phyloP scores from a whole-genome alignment of 2,797 vertebrate genomes.

The Fundulus diaphanus region DNA sequence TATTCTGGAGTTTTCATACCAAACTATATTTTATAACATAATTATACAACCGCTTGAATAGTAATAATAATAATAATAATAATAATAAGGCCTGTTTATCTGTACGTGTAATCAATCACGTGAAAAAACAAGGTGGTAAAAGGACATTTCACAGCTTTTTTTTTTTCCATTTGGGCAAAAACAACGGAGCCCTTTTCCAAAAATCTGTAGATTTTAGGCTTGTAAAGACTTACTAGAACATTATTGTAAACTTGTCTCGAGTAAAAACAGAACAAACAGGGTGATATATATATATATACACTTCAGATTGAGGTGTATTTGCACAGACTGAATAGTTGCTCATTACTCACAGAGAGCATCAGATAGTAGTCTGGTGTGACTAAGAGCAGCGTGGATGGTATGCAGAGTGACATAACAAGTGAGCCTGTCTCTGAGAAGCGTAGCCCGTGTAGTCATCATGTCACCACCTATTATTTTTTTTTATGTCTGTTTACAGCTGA shows the following conservation, averaged over 20 bases:
- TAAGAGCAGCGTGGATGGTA: conserved; percentile 21
- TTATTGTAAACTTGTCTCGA: not conserved
- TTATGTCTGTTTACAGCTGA: conserved; percentile 3
- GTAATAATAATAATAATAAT: too few relatives aligned
- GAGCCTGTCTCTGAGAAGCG: not conserved
- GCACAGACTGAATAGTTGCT: conserved; percentile 9
- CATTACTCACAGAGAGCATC: conserved; percentile 33
- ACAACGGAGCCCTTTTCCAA: not conserved
- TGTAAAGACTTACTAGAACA: too few relatives aligned
- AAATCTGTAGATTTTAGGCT: not conserved
- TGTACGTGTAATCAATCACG: too few relatives aligned
- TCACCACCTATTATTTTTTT: not conserved
- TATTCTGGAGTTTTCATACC: not conserved
- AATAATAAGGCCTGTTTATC: too few relatives aligned
- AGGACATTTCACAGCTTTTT: not conserved
- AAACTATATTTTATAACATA: not conserved
- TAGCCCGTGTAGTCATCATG: not conserved
- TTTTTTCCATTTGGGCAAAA: not conserved
- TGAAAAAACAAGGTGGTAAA: too few relatives aligned
- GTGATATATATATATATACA: too few relatives aligned
- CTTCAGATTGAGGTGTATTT: not conserved
- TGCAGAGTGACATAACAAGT: not conserved
- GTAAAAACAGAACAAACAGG: not conserved
- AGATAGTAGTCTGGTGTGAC: conserved; percentile 28
- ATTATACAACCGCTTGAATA: not conserved